A percentile compares a stretch with the other conserved stretches of the same genome.
Conservation (phyloP, 1,140 invertebrate species). For the Diorhabda elongata region DNA sequence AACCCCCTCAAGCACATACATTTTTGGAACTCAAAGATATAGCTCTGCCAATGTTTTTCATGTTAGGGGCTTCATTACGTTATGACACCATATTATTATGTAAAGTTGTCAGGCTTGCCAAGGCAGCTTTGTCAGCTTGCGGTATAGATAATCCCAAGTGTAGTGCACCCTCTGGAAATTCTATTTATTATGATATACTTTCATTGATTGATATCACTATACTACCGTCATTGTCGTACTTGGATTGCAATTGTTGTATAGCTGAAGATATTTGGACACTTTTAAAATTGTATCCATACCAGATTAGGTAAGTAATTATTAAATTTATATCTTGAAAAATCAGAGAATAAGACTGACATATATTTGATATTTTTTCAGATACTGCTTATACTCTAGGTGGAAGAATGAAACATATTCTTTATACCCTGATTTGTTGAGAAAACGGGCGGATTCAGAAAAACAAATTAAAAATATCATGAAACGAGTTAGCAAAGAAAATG, state of each 20-base stretch:
- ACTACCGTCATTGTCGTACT: slow-evolving; percentile 83
- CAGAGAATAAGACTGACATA: no score
- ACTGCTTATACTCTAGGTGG: slow-evolving; percentile 90
- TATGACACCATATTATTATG: slow-evolving; percentile 75
- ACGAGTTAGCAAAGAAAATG: slow-evolving; percentile 96
- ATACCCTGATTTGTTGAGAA: slow-evolving; percentile 78
- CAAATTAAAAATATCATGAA: slow-evolving; percentile 97
- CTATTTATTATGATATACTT: slow-evolving; percentile 73
- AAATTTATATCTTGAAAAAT: not conserved
- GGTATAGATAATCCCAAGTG: slow-evolving; percentile 41
- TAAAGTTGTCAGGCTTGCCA: slow-evolving; percentile 70
- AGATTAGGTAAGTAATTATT: slow-evolving; percentile 46
- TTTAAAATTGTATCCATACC: slow-evolving; percentile 88
- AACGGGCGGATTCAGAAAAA: slow-evolving; percentile 80
- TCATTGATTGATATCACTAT: slow-evolving; percentile 83
- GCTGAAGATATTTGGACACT: slow-evolving; percentile 95
- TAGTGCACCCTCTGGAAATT: slow-evolving; percentile 44
- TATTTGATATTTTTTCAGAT: slow-evolving; percentile 52
- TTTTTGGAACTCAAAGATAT: slow-evolving; percentile 72
- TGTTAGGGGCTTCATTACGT: slow-evolving; percentile 84
- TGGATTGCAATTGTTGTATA: slow-evolving; percentile 92
- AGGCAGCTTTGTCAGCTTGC: slow-evolving; percentile 45
- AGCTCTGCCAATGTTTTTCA: slow-evolving; percentile 81
- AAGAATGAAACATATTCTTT: slow-evolving; percentile 82
- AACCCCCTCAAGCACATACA: slow-evolving; percentile 56